Conservation (phyloP, 2,888 invertebrate genomes). For the Antheraea yamamai region DNA sequence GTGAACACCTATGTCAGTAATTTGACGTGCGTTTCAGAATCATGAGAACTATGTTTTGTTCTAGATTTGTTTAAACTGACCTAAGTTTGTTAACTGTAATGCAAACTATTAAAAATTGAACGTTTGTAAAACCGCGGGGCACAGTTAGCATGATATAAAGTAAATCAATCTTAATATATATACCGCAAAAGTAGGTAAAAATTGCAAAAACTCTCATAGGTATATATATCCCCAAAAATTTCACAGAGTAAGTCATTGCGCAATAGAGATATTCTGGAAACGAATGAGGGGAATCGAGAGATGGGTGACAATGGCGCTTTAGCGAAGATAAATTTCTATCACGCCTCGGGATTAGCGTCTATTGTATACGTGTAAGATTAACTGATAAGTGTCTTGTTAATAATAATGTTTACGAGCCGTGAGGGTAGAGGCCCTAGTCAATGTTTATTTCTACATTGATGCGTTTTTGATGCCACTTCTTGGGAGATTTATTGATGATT, state of each 20-base stretch:
- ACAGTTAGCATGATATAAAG: not conserved
- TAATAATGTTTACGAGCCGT: constrained; percentile 73
- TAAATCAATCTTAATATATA: not conserved
- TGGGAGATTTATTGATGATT: not conserved
- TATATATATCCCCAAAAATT: not conserved
- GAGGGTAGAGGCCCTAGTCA: constrained; percentile 38
- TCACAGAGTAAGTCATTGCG: constrained; percentile 33
- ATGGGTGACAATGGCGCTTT: constrained; percentile 65
- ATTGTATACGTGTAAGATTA: constrained; percentile 79
- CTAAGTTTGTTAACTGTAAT: too few relatives aligned
- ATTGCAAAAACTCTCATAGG: not conserved
- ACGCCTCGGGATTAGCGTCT: constrained; percentile 74
- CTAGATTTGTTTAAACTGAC: too few relatives aligned
- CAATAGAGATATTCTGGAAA: constrained; percentile 51
- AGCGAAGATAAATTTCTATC: constrained; percentile 77
- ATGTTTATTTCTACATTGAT: not conserved
- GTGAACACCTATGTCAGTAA: too few relatives aligned
- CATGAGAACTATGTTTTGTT: too few relatives aligned
- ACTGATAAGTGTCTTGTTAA: constrained; percentile 80
- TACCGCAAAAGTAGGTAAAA: not conserved
- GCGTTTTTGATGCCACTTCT: constrained; percentile 10
- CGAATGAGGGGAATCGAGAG: constrained; percentile 49
- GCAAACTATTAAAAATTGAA: not conserved
- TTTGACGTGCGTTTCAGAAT: not conserved
- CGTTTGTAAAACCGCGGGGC: not conserved